These are phyloP conservation scores for Campoplex nolae DNA, from an alignment of 2,888 invertebrate genomes.

Conservation along the genomic window DNA sequence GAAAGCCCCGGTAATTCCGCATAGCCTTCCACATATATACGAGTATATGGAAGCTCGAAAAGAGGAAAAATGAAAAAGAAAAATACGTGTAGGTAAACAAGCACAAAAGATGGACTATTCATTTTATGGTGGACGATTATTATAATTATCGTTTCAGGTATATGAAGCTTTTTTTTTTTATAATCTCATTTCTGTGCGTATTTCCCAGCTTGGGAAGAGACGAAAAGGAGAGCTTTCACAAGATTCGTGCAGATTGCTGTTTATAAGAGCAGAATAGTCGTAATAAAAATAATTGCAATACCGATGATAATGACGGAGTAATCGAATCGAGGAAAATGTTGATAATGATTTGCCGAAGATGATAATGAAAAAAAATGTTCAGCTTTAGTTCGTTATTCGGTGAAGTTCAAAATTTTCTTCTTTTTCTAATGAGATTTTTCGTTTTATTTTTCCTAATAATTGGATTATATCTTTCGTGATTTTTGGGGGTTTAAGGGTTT, in stretches of 20 bases:
- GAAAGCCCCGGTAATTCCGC: conserved; percentile 8
- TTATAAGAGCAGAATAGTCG: background rate
- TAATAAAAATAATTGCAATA: background rate
- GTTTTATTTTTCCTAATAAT: background rate
- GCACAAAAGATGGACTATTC: background rate
- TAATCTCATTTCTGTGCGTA: conserved; percentile 5
- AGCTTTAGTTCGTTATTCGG: background rate
- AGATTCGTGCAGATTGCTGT: conserved; percentile 2
- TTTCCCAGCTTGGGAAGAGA: background rate
- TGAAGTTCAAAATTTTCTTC: no score
- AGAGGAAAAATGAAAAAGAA: conserved; percentile 7
- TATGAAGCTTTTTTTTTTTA: background rate
- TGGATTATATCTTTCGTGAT: background rate
- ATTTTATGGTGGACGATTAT: conserved; percentile 31
- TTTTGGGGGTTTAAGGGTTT: background rate
- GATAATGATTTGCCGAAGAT: background rate
- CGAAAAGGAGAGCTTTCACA: background rate
- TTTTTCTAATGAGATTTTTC: background rate
- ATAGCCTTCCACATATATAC: background rate
- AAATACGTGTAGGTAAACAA: background rate
- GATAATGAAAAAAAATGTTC: background rate
- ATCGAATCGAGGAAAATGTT: background rate
- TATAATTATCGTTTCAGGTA: conserved; percentile 31
- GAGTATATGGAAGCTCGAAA: conserved; percentile 4
- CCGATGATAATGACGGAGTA: conserved; percentile 3